Evolutionary conservation across 2,113 vertebrate genomes (phyloP), one percentile per base, ranked within the genome.

Genomic region (Mobula hypostoma): DNA sequence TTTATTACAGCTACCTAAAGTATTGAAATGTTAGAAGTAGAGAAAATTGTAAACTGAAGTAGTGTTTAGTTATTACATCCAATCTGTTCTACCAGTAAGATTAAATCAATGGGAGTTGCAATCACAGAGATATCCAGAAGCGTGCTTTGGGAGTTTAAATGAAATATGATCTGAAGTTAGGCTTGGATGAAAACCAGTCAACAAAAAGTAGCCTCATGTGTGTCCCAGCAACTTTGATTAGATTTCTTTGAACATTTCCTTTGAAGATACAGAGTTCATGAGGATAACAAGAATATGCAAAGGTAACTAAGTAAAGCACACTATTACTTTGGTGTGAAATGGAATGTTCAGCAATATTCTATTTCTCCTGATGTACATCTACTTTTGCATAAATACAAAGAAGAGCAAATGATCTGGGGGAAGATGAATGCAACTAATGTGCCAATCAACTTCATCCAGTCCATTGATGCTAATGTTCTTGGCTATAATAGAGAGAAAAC

Each of bases 171-270:
- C 32, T 15, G 78, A 0, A 36, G 32, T 80, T 80, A 36, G 32
- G 32, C 78, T 80, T 2, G 12, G 78, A 36, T 15, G 12, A 24
- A 77, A 77, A 27, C 74, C 9, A 77, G 74, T 17, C 32, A 80
- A 80, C 40, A 17, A 80, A 36, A 80, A 15, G 11, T 11, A 79
- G n/a, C 77, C 77, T 32, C 36, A 32, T 32, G 11, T 79, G 27
- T 80, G 32, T 12, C 40, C 78, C 24, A 80, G 78, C 32, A 36
- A 36, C 32, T 80, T 36, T 80, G n/a, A 36, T 19, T 80, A 36
- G 32, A 80, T 80, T 80, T n/a, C 40, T 79, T 80, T 80, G 78
- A 80, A 80, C 78, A 80, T 36, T 79, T 80, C n/a, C 32, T 36
- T 27, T 5, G 78, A 80, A 80, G 78, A 15, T 17, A 40, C 78